Evolutionary conservation across 1,140 invertebrate species (phyloP).

Genomic region (Heliconius congener): DNA sequence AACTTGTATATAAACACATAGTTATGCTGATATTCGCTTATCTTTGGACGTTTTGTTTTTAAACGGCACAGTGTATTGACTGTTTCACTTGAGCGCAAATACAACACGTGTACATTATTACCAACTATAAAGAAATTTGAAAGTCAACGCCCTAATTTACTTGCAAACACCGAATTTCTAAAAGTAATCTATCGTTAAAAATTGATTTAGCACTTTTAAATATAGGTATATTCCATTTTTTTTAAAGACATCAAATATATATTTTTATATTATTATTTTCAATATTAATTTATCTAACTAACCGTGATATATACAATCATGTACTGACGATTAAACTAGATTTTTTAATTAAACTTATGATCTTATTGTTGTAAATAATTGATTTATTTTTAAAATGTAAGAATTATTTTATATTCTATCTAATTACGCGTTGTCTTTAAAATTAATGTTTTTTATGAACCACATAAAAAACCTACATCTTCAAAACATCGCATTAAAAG

Average conservation of each 20-base stretch:
- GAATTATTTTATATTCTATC: not conserved
- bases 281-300: not conserved
- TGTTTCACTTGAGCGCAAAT: slow-evolving; percentile 17
- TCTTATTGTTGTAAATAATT: not conserved
- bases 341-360: not conserved
- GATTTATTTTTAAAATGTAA: not conserved
- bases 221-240: no score
- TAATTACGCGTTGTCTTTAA: not conserved
- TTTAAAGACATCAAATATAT: no score
- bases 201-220: no score
- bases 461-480: not conserved
- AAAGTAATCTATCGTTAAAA: no score
- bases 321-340: not conserved
- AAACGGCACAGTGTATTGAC: slow-evolving; percentile 29
- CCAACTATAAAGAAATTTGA: slow-evolving; percentile 8
- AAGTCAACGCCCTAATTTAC: slow-evolving; percentile 50
- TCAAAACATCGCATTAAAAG: not conserved
- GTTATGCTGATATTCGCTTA: not conserved
- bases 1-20: slow-evolving; percentile 5
- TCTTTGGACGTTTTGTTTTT: slow-evolving; percentile 29
- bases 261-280: not conserved
- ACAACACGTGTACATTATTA: not conserved
- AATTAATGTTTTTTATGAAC: not conserved
- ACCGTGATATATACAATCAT: not conserved
- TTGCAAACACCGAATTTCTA: not conserved